phyloP scores from a whole-genome alignment of 2,113 vertebrate genomes.

The Limanda limanda region DNA sequence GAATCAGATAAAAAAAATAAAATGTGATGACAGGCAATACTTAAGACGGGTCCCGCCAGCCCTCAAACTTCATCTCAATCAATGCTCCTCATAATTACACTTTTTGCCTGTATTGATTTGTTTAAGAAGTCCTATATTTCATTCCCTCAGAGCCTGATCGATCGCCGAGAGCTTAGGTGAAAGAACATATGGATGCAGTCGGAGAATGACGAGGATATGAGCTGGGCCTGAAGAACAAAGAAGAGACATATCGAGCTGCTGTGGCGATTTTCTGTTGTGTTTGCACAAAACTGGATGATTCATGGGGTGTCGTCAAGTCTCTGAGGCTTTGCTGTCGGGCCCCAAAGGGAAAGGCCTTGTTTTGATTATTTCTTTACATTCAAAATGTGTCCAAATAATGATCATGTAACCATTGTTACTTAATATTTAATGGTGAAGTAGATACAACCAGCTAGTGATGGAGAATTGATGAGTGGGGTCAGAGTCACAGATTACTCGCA shows the following conservation, averaged over 20 bases:
- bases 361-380: neutral
- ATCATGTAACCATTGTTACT: neutral
- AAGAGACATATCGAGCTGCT: too few relatives aligned
- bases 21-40: slow-evolving; percentile 49
- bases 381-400: neutral
- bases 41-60: slow-evolving; percentile 20
- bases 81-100: slow-evolving; percentile 62
- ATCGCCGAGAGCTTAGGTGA: slow-evolving; percentile 46
- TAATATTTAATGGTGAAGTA: neutral
- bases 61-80: slow-evolving; percentile 64
- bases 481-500: slow-evolving; percentile 34
- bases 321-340: neutral
- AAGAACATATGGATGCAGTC: slow-evolving; percentile 50
- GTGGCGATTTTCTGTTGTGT: neutral
- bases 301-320: neutral
- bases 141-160: slow-evolving; percentile 30
- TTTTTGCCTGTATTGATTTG: slow-evolving; percentile 54
- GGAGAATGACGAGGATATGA: slow-evolving; percentile 27
- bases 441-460: slow-evolving; percentile 25
- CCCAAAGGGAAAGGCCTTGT: neutral
- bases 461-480: slow-evolving; percentile 40
- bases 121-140: slow-evolving; percentile 58
- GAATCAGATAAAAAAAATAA: slow-evolving; percentile 39
- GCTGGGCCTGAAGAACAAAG: slow-evolving; percentile 11
- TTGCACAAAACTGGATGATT: neutral